Evolutionary conservation across 2,113 vertebrate genomes (phyloP).

Genomic region (Lipophrys pholis): DNA sequence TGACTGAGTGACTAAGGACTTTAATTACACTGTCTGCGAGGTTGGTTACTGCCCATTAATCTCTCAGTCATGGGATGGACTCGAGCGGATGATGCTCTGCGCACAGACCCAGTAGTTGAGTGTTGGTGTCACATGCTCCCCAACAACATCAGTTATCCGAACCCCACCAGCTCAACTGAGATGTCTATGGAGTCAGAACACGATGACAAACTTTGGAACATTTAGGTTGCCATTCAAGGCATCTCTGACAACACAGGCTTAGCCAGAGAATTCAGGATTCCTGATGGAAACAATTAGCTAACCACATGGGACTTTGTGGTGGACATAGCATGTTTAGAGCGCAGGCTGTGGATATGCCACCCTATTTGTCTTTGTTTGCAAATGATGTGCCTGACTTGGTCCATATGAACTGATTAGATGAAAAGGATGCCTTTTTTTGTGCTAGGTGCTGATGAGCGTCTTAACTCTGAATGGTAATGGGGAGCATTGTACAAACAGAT

Average conservation of each 20-base stretch:
- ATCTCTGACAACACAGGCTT: slow-evolving; percentile 23
- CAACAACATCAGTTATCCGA: slow-evolving; percentile 12
- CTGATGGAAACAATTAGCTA: slow-evolving; percentile 70
- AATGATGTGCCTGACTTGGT: slow-evolving; percentile 62
- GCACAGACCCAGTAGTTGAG: slow-evolving; percentile 5
- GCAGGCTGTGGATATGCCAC: slow-evolving; percentile 53
- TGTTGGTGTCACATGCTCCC: slow-evolving; percentile 2
- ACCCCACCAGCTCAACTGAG: slow-evolving; percentile 19
- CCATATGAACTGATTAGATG: slow-evolving; percentile 64
- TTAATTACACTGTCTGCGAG: slow-evolving; percentile 82
- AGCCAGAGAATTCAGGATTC: slow-evolving; percentile 36
- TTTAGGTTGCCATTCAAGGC: not conserved
- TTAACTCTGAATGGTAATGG: slow-evolving; percentile 48
- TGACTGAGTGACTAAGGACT: slow-evolving; percentile 77
- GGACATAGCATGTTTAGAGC: slow-evolving; percentile 65
- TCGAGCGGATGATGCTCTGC: slow-evolving; percentile 36
- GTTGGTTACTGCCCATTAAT: slow-evolving; percentile 77
- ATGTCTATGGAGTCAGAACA: not conserved
- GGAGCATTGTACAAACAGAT: slow-evolving; percentile 69
- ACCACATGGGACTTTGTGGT: slow-evolving; percentile 68
- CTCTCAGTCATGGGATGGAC: slow-evolving; percentile 63
- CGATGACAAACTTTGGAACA: slow-evolving; percentile 13
- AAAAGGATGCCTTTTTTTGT: slow-evolving; percentile 65
- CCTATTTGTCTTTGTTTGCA: slow-evolving; percentile 66
- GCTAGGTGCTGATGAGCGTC: slow-evolving; percentile 77